Conservation (phyloP, 2,888 invertebrate genomes). For the Dryomyza anilis region DNA sequence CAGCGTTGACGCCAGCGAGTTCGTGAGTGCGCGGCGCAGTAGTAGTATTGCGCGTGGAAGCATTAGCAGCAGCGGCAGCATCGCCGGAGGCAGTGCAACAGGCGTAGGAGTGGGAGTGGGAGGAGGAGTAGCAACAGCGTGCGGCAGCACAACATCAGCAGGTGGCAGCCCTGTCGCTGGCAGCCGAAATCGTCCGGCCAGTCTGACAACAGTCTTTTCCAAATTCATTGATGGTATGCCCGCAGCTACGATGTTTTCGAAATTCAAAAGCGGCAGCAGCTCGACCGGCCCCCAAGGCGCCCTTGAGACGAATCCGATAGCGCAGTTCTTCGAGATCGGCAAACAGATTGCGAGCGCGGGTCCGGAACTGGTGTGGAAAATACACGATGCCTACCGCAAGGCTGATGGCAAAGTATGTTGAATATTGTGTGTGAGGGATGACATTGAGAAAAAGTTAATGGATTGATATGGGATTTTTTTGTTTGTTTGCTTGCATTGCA, state of each 20-base stretch:
- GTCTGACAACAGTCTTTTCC: constrained; percentile 60
- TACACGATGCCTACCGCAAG: constrained; percentile 87
- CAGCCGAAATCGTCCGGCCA: constrained; percentile 52
- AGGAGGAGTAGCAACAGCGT: constrained; percentile 12
- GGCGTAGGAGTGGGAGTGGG: constrained; percentile 22
- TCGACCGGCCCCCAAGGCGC: constrained; percentile 63
- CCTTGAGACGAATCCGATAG: constrained; percentile 81
- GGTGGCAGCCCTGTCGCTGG: constrained; percentile 19
- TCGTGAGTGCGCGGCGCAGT: constrained; percentile 21
- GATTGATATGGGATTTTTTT: background rate
- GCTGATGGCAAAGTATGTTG: constrained; percentile 88
- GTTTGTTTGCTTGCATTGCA: constrained; percentile 59
- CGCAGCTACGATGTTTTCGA: constrained; percentile 72
- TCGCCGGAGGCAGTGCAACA: constrained; percentile 42
- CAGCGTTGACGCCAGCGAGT: background rate
- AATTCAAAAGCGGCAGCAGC: constrained; percentile 69
- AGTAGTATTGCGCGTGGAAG: constrained; percentile 21
- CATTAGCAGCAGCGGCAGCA: background rate
- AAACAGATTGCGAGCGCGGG: constrained; percentile 81
- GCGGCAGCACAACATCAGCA: too few relatives aligned
- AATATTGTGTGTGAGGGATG: background rate
- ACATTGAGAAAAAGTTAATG: too few relatives aligned
- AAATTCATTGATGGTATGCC: constrained; percentile 63
- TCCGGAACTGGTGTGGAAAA: constrained; percentile 89
- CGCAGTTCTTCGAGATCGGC: constrained; percentile 85